phyloP scores from a whole-genome alignment of 1,140 invertebrate species.

The Notospermus geniculatus region DNA sequence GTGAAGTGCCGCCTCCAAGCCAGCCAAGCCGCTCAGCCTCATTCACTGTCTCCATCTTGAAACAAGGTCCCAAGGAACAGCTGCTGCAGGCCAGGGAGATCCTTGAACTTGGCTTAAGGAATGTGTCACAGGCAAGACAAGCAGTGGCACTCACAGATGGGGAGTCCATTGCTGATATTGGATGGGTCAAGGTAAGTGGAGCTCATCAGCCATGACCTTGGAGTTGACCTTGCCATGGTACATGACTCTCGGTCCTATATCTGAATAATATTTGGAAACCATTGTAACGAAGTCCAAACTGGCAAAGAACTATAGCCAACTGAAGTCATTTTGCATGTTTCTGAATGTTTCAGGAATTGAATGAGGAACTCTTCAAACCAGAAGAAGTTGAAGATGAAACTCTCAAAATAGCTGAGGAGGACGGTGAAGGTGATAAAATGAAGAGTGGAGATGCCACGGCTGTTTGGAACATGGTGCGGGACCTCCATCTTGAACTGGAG shows the following conservation, averaged over 20 bases:
- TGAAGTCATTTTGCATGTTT: too few species aligned
- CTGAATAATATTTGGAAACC: neutral
- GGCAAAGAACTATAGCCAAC: too few species aligned
- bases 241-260: neutral
- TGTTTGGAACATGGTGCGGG: slow-evolving; percentile 50
- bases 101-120: slow-evolving; percentile 45
- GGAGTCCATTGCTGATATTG: slow-evolving; percentile 48
- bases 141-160: slow-evolving; percentile 47
- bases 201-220: neutral
- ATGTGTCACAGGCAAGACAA: slow-evolving; percentile 45
- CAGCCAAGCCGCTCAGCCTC: too few species aligned
- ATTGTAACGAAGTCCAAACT: too few species aligned
- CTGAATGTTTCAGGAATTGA: slow-evolving; percentile 35
- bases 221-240: neutral
- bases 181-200: slow-evolving; percentile 47
- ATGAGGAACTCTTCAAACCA: slow-evolving; percentile 43
- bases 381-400: slow-evolving; percentile 26
- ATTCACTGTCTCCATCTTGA: slow-evolving; percentile 20
- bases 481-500: slow-evolving; percentile 52
- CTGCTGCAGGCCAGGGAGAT: slow-evolving; percentile 42
- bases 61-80: slow-evolving; percentile 30
- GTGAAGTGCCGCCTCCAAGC: too few species aligned
- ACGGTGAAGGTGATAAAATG: slow-evolving; percentile 22
- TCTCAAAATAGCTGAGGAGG: slow-evolving; percentile 15
- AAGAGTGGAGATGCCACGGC: slow-evolving; percentile 29